Evolutionary conservation across 2,888 invertebrate species (phyloP).

Genomic region (Tiphia femorata): DNA sequence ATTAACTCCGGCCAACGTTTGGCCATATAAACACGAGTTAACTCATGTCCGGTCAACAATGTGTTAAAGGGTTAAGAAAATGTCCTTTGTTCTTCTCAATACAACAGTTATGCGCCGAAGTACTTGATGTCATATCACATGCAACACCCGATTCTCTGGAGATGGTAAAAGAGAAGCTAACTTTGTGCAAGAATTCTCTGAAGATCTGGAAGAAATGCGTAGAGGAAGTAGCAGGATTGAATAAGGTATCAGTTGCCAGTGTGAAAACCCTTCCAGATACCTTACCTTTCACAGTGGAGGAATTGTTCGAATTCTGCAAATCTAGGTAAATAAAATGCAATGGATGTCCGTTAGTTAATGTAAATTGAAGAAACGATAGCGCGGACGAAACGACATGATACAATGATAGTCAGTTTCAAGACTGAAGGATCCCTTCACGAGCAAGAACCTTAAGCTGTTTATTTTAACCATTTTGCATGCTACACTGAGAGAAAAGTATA

Average conservation of each 20-base stretch:
- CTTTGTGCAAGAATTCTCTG: constrained; percentile 41
- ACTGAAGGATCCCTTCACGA: no score
- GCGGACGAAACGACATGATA: no score
- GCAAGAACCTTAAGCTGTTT: constrained; percentile 5
- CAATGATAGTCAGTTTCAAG: no score
- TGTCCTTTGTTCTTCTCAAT: no score
- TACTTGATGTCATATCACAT: no score
- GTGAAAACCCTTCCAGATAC: constrained; percentile 44
- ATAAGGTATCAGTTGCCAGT: constrained; percentile 34
- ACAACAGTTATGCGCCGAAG: no score
- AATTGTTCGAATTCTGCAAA: constrained; percentile 55
- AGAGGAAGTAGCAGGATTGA: constrained; percentile 40
- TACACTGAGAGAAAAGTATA: no score
- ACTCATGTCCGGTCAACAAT: no score
- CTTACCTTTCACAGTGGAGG: constrained; percentile 44
- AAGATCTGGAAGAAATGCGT: constrained; percentile 55
- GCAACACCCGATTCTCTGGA: constrained; percentile 7
- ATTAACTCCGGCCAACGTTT: no score
- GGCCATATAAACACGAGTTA: no score
- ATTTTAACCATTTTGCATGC: not conserved
- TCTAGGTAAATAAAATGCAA: constrained; percentile 41
- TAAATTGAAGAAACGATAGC: no score
- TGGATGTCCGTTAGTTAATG: not conserved
- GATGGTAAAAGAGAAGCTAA: constrained; percentile 34
- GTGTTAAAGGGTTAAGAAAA: no score